Conservation (phyloP, 2,797 vertebrate species). For the Anguilla pacifica region DNA sequence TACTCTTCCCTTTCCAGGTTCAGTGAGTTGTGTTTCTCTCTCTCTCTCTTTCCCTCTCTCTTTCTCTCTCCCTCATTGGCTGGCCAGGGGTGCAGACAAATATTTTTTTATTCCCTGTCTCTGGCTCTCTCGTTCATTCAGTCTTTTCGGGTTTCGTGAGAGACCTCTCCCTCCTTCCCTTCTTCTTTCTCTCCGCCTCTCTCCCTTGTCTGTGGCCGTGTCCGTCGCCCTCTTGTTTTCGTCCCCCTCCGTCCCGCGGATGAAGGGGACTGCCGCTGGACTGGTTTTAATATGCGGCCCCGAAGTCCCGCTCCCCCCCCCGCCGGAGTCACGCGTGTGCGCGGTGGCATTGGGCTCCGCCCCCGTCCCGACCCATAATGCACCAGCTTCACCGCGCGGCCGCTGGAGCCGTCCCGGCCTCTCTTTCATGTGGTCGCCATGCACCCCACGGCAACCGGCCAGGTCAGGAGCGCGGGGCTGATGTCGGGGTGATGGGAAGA, state of each 20-base stretch:
- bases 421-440: slow-evolving; percentile 41
- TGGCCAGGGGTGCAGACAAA: too few species aligned
- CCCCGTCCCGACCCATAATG: slow-evolving; percentile 44
- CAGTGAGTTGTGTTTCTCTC: background rate
- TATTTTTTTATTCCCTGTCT: background rate
- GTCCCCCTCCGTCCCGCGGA: background rate
- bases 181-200: background rate
- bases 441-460: background rate
- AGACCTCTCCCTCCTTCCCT: too few species aligned
- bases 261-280: background rate
- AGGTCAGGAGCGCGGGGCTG: background rate
- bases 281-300: slow-evolving; percentile 22
- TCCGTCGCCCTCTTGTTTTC: background rate
- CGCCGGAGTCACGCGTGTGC: background rate
- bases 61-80: slow-evolving; percentile 1
- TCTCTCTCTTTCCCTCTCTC: background rate
- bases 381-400: slow-evolving; percentile 16
- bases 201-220: background rate
- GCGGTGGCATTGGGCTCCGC: slow-evolving; percentile 26
- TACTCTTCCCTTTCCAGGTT: slow-evolving; percentile 24
- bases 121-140: background rate
- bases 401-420: background rate
- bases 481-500: background rate
- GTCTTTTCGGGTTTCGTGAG: background rate
- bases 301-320: too few species aligned